phyloP scores from a whole-genome alignment of 53 echinoderm and acorn worm genomes.

The Temnopleurus reevesii region DNA sequence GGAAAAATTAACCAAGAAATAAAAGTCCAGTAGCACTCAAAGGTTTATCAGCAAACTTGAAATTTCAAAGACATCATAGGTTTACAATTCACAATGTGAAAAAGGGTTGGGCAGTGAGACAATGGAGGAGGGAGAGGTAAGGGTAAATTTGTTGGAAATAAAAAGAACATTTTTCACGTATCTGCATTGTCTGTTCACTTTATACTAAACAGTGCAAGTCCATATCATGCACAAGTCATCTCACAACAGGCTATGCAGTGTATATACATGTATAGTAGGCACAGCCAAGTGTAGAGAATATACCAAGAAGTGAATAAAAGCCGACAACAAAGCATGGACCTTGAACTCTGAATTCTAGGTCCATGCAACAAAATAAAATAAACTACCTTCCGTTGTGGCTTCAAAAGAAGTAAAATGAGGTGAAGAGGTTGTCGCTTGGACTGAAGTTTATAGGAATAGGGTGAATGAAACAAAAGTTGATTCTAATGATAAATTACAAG shows the following conservation, averaged over 20 bases:
- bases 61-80: too few species aligned
- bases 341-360: too few species aligned
- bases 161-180: too few species aligned
- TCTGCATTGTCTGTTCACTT: too few species aligned
- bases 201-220: not conserved
- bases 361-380: not conserved
- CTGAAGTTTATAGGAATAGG: conserved; percentile 22
- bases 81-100: too few species aligned
- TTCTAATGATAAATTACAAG: not conserved
- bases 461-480: not conserved
- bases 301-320: not conserved
- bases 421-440: not conserved
- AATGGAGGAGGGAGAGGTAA: too few species aligned
- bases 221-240: not conserved
- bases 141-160: too few species aligned
- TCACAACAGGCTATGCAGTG: not conserved
- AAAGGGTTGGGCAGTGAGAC: too few species aligned
- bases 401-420: conserved; percentile 21
- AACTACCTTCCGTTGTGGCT: conserved; percentile 45
- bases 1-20: too few species aligned
- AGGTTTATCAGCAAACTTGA: too few species aligned
- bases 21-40: too few species aligned
- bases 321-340: not conserved
- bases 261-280: too few species aligned
- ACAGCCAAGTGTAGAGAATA: not conserved